phyloP scores from a whole-genome alignment of 2,888 invertebrate genomes.

The Antheraea yamamai region DNA sequence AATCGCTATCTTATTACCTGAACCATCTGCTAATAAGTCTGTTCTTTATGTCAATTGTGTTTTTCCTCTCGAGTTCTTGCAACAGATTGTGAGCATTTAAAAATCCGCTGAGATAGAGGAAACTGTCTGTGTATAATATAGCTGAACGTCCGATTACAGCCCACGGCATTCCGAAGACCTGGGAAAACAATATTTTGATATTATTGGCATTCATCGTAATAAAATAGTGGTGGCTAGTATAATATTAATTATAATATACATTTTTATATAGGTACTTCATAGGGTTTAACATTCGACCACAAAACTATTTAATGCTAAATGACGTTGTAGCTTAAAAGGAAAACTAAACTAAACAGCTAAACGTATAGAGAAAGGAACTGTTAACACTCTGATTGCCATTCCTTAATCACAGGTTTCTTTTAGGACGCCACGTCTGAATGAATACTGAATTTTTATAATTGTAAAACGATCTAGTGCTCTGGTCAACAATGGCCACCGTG shows the following conservation, averaged over 20 bases:
- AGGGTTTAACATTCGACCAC: neutral
- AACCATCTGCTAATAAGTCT: conserved; percentile 79
- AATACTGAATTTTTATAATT: no score
- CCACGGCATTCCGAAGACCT: conserved; percentile 82
- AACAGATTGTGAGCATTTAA: conserved; percentile 80
- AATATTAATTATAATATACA: neutral
- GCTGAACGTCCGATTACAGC: conserved; percentile 83
- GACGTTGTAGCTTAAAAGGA: no score
- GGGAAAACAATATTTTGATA: conserved; percentile 28
- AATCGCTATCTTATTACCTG: conserved; percentile 58
- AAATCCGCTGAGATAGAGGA: conserved; percentile 83
- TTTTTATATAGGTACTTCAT: no score
- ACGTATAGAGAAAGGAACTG: no score
- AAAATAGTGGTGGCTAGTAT: neutral
- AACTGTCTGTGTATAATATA: conserved; percentile 84
- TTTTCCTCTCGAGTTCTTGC: conserved; percentile 74
- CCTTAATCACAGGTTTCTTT: no score
- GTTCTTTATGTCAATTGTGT: conserved; percentile 73
- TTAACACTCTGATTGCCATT: no score
- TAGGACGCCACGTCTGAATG: no score
- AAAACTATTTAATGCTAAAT: no score
- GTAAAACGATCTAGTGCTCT: no score
- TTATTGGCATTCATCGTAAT: neutral
- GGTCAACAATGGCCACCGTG: no score
- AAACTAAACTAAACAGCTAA: no score